Conservation (phyloP, 2,113 vertebrate genomes). For the Tetrax tetrax region DNA sequence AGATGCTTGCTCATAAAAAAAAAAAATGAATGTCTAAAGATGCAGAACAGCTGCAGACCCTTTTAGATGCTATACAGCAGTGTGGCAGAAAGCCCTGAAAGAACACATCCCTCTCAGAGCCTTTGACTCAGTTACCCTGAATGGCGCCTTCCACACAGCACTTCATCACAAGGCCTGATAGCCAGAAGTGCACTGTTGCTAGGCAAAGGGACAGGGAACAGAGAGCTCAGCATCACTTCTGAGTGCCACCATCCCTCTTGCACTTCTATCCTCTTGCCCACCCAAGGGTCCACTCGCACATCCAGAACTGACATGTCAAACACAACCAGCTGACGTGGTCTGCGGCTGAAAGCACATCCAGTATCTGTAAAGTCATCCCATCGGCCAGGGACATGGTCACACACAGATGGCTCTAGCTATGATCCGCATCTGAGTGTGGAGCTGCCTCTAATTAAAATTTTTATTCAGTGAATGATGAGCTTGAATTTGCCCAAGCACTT, state of each 20-base stretch:
- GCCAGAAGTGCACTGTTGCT: not conserved
- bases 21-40: accelerated
- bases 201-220: not conserved
- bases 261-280: not conserved
- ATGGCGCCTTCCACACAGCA: not conserved
- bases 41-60: not conserved
- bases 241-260: not conserved
- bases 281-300: accelerated
- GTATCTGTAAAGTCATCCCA: not conserved
- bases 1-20: not conserved
- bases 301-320: not conserved
- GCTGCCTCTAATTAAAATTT: not conserved
- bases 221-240: not conserved
- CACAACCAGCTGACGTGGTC: not conserved
- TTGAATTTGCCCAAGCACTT: slow-evolving; percentile 38
- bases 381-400: not conserved
- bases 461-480: not conserved
- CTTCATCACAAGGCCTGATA: not conserved
- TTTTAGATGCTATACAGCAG: not conserved
- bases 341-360: not conserved
- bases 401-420: not conserved
- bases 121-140: not conserved
- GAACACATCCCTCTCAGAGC: not conserved
- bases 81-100: not conserved
- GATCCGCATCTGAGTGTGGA: not conserved